Evolutionary conservation across 2,797 vertebrate genomes (phyloP), one percentile per base, ranked within the genome.

Genomic region (Falco concolor): DNA sequence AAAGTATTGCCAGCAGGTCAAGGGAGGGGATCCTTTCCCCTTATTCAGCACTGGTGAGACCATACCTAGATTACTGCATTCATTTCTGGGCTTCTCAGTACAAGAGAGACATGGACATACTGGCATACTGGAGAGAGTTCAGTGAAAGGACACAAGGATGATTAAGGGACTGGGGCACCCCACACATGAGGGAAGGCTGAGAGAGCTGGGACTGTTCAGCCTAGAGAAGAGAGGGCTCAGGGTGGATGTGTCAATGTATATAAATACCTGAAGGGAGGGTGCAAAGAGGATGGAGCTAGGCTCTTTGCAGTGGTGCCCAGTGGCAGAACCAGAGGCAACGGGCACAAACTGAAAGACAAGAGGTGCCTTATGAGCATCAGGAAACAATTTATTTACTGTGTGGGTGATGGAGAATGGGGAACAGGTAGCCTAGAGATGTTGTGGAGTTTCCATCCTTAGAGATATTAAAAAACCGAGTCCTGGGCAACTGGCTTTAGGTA

Each of bases 31-130:
- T 61, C 32, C 25, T 77, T 52, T 6, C 19, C 28, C 11, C 76
- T 78, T 49, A 18, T 45, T 49, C 17, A 50, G 8, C 3, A 1
- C 28, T 61, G 32, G 17, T 50, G 64, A 82, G 12, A 19, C 23
- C 34, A 50, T 25, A 45, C 7, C 3, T 42, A 12, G 5, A n/a
- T 9, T 16, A 25, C 4, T 61, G 45, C 9, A 24, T 38, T 32
- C 80, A 20, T 3, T 80, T 69, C 64, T 90, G 65, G 52, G 10
- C 45, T 69, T 10, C 56, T 61, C 28, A 49, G 22, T 32, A 9
- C 8, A 9, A 13, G 10, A 30, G n/a, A 38, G 12, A 30, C 27
- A 38, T 2, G 1, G 10, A 6, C 1, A 5, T 7, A 17, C 21
- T 34, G 14, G 14, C 6, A 28, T n/a, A 28, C 5, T 27, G 45